Percentiles rank a stretch among this genome's conserved stretches.
Evolutionary conservation across 1,140 invertebrate species (phyloP).

Genomic region (Venturia canescens): DNA sequence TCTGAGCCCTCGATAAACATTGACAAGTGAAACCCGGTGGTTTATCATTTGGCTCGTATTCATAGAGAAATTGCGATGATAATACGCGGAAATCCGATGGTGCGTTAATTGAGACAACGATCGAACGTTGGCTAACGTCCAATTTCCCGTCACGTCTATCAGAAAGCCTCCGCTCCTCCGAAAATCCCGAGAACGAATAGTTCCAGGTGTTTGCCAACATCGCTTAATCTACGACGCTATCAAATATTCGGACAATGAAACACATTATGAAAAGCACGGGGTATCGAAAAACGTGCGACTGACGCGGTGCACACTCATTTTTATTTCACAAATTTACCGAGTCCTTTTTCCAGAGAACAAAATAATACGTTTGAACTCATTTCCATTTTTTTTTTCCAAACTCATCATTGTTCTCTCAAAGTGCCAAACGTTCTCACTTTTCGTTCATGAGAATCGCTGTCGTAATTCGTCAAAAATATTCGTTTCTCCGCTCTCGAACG

Average conservation of each 20-base stretch:
- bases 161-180: background rate
- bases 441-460: background rate
- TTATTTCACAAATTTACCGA: no score
- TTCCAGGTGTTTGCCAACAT: slow-evolving; percentile 62
- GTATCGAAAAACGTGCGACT: background rate
- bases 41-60: background rate
- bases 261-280: slow-evolving; percentile 16
- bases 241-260: slow-evolving; percentile 57
- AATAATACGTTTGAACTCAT: no score
- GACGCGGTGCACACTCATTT: background rate
- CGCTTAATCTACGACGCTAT: slow-evolving; percentile 61
- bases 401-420: background rate
- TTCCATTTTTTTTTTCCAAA: background rate
- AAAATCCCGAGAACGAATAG: slow-evolving; percentile 55
- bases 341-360: no score
- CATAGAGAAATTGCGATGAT: slow-evolving; percentile 5
- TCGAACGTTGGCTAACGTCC: slow-evolving; percentile 60
- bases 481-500: no score
- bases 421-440: background rate
- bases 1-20: background rate
- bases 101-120: slow-evolving; percentile 6
- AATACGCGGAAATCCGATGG: slow-evolving; percentile 4
- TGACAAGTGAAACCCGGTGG: background rate
- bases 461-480: no score
- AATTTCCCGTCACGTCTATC: slow-evolving; percentile 52